phyloP scores from a whole-genome alignment of 2,888 invertebrate species.

The Caenorhabditis japonica region DNA sequence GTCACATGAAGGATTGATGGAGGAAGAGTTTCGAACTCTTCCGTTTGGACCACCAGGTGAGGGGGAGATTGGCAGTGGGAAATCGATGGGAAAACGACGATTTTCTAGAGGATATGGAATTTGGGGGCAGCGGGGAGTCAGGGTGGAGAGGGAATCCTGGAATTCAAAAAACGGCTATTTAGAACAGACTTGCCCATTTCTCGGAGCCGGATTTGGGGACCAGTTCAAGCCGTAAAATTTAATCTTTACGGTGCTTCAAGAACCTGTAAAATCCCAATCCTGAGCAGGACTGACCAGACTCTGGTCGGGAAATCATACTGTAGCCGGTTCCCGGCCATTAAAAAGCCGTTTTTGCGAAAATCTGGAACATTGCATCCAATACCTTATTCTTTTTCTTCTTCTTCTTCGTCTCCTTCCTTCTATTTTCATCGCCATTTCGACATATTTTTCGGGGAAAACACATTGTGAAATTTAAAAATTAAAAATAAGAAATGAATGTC shows the following conservation, averaged over 20 bases:
- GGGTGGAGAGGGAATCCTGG: conserved; percentile 81
- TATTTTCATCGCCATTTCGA: neutral
- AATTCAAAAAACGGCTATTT: neutral
- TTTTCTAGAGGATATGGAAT: conserved; percentile 83
- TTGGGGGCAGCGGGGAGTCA: conserved; percentile 83
- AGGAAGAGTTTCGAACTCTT: conserved; percentile 34
- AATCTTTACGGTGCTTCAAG: too few relatives aligned
- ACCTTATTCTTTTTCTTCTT: neutral
- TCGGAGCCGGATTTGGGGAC: too few relatives aligned
- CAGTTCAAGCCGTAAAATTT: too few relatives aligned
- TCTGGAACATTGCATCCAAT: neutral
- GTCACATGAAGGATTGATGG: conserved; percentile 48
- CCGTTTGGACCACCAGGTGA: conserved; percentile 9
- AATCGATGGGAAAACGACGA: conserved; percentile 58
- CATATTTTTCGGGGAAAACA: conserved; percentile 14
- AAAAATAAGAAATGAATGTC: too few relatives aligned
- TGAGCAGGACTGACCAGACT: too few relatives aligned
- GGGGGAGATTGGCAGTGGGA: conserved; percentile 54
- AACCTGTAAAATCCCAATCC: too few relatives aligned
- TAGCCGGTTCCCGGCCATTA: too few relatives aligned
- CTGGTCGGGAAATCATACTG: too few relatives aligned
- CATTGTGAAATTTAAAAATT: conserved; percentile 7
- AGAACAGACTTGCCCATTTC: too few relatives aligned
- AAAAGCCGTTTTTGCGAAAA: too few relatives aligned
- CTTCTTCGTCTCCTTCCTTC: too few relatives aligned